Percentiles rank a stretch among this genome's conserved stretches.
Evolutionary conservation across 2,888 invertebrate genomes (phyloP).

Genomic region (Beris morrisii): DNA sequence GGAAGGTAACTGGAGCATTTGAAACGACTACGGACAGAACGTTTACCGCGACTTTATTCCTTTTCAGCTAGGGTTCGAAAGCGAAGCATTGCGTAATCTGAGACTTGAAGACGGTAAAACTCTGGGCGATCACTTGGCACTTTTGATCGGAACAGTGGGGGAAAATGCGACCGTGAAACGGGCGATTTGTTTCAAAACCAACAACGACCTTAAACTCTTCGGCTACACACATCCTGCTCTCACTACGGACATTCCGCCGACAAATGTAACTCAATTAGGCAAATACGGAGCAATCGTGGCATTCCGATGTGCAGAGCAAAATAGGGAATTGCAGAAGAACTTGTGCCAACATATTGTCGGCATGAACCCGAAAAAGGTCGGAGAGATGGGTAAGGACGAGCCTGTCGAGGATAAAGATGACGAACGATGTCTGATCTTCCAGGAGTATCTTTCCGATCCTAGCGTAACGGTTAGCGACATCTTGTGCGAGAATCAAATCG

Average conservation of each 20-base stretch:
- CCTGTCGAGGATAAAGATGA: slow-evolving; percentile 69
- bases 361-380: slow-evolving; percentile 78
- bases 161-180: slow-evolving; percentile 85
- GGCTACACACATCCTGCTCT: slow-evolving; percentile 77
- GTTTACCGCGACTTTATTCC: not conserved
- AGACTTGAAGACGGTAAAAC: slow-evolving; percentile 66
- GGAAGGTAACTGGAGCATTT: slow-evolving; percentile 59
- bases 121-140: slow-evolving; percentile 77
- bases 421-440: slow-evolving; percentile 78
- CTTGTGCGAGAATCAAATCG: slow-evolving; percentile 64
- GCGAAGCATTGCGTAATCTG: slow-evolving; percentile 69
- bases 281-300: slow-evolving; percentile 85
- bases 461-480: slow-evolving; percentile 72
- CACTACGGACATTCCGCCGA: slow-evolving; percentile 46
- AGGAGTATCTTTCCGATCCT: slow-evolving; percentile 84
- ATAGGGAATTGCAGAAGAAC: slow-evolving; percentile 63
- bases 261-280: slow-evolving; percentile 65
- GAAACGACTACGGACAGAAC: too few species aligned
- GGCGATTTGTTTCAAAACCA: slow-evolving; percentile 73
- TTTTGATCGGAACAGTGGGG: slow-evolving; percentile 84
- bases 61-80: slow-evolving; percentile 59
- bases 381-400: slow-evolving; percentile 64
- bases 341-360: slow-evolving; percentile 94
- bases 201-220: slow-evolving; percentile 60
- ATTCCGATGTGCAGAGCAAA: slow-evolving; percentile 59